Base-by-base conservation (phyloP, 2,113 vertebrate genomes). In the Pongo pygmaeus region DNA sequence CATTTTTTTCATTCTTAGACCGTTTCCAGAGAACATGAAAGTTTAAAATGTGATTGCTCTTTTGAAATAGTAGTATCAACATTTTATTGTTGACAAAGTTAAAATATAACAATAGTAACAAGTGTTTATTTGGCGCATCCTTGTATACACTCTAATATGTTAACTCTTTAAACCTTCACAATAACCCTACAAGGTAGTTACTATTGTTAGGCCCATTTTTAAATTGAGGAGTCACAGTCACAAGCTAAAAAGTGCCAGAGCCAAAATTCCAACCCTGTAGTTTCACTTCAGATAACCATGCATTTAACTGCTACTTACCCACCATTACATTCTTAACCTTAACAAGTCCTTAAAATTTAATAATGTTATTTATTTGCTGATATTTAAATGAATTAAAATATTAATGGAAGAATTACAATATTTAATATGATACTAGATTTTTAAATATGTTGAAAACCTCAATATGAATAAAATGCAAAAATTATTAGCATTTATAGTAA, bases 301-400 rank as follows among this genome's bases (percentile, higher is more conserved):
- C 48, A 57, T 94, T 79, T 91, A 72, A 75, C 50, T 72, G 35
- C 57, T 72, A 1, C 22, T 27, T 77, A 75, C 8, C 7, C 46
- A 80, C 70, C 14, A 32, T n/a, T 61, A 32, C 20, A 38, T 81
- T 92, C 48, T 77, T 77, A 61, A 35, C 40, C 13, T 59, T 79
- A 80, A 92, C 1, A 81, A 35, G 35, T 61, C n/a, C 57, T 78
- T 92, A 48, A 5, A 85, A 20, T 61, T 52, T 52, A 72, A 40
- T 55, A 72, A 72, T 46, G 84, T 93, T 89, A 50, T 89, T 96
- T 46, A 59, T 75, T 85, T 32, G 43, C 80, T 89, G 59, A 64
- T 81, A 48, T 84, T 64, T 94, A 72, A 95, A 40, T 93, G 46
- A 91, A 59, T 91, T 96, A 69, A 95, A 38, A 78, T 95, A 64